These are phyloP conservation scores for Pasiphila rectangulata DNA, from an alignment of 2,888 invertebrate genomes.

Conservation along the genomic window DNA sequence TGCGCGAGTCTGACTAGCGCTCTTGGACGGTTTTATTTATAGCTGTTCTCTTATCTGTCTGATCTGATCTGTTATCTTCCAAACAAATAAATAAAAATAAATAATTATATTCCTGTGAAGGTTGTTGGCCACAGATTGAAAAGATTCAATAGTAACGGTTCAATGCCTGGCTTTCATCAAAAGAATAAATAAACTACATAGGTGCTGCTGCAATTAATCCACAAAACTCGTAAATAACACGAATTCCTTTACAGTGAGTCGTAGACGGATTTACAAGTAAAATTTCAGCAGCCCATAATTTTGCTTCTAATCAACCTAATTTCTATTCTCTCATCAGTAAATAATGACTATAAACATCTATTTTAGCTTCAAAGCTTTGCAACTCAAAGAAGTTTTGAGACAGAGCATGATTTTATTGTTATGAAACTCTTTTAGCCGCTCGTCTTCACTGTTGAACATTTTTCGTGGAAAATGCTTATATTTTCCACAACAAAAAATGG, in stretches of 20 bases:
- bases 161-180: slow-evolving; percentile 1
- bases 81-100: no score
- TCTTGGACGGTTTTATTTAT: no score
- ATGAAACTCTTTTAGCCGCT: no score
- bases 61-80: no score
- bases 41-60: no score
- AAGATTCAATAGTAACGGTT: no score
- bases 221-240: slow-evolving; percentile 16
- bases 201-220: slow-evolving; percentile 12
- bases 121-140: no score
- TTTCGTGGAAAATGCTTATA: no score
- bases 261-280: slow-evolving; percentile 17
- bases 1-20: no score
- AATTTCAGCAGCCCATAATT: slow-evolving; percentile 19
- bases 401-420: neutral
- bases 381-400: neutral
- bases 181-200: neutral
- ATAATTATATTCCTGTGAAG: no score
- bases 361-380: slow-evolving; percentile 13
- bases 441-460: no score
- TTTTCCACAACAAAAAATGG: no score
- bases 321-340: slow-evolving; percentile 17
- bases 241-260: slow-evolving; percentile 11
- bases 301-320: slow-evolving; percentile 21
- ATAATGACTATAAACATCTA: slow-evolving; percentile 17